A percentile compares a stretch with the other conserved stretches of the same genome.
Conservation (phyloP, 2,113 vertebrate genomes). For the Ciconia stormi region DNA sequence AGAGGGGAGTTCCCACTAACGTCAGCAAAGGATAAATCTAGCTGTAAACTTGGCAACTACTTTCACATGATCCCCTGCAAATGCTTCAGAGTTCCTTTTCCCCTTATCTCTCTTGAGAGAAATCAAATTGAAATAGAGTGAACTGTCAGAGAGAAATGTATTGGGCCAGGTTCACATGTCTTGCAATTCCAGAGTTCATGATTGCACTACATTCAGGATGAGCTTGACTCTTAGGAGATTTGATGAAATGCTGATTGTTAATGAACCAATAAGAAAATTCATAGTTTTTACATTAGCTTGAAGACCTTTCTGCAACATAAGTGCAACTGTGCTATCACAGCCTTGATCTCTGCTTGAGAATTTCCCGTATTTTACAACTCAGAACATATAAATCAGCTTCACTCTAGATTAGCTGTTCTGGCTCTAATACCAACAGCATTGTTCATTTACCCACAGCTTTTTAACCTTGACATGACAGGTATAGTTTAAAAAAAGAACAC, state of each 20-base stretch:
- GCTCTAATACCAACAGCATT: not conserved
- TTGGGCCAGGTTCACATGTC: not conserved
- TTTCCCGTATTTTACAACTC: conserved; percentile 12
- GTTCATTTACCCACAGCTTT: conserved; percentile 54
- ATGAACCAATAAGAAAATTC: not conserved
- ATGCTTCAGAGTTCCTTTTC: not conserved
- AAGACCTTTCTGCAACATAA: not conserved
- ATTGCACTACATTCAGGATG: not conserved
- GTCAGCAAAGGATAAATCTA: not conserved
- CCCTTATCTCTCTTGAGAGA: not conserved
- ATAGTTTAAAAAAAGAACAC: conserved; percentile 11
- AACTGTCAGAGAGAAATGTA: not conserved
- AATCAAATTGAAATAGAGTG: not conserved
- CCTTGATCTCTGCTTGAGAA: conserved; percentile 29
- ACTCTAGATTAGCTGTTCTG: conserved; percentile 32
- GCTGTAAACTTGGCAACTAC: not conserved
- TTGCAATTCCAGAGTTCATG: not conserved
- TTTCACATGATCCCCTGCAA: not conserved
- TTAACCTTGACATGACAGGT: conserved; percentile 45
- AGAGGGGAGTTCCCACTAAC: not conserved
- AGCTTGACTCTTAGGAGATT: not conserved
- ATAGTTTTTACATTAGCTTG: not conserved
- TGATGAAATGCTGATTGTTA: not conserved
- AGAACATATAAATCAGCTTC: conserved; percentile 34
- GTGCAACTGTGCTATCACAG: not conserved